phyloP scores from a whole-genome alignment of 1,140 invertebrate genomes.

The Chrysomallon squamiferum region DNA sequence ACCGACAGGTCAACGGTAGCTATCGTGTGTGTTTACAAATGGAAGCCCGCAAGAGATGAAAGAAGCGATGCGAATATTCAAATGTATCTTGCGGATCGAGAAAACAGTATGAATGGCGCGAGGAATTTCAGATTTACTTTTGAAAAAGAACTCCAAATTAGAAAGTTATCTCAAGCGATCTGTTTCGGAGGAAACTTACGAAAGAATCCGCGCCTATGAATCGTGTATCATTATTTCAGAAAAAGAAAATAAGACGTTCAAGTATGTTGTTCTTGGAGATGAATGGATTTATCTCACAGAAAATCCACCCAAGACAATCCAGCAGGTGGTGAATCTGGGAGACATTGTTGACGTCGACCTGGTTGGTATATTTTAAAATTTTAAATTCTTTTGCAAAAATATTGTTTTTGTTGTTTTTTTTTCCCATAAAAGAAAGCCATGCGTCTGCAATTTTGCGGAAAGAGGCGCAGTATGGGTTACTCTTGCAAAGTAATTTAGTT shows the following conservation, averaged over 20 bases:
- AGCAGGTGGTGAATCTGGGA: constrained; percentile 50
- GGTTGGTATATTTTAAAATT: constrained; percentile 37
- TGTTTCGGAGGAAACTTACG: constrained; percentile 52
- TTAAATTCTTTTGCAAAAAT: too few relatives aligned
- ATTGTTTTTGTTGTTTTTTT: too few relatives aligned
- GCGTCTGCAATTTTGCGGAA: too few relatives aligned
- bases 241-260: constrained; percentile 58
- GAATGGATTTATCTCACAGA: constrained; percentile 60
- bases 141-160: constrained; percentile 57
- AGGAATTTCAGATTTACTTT: constrained; percentile 17
- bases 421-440: too few relatives aligned
- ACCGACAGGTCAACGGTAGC: too few relatives aligned
- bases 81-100: not conserved
- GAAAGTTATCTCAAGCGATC: constrained; percentile 57
- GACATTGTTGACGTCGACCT: constrained; percentile 56
- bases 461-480: too few relatives aligned
- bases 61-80: too few relatives aligned
- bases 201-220: constrained; percentile 61
- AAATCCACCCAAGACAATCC: constrained; percentile 57
- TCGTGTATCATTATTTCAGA: constrained; percentile 60
- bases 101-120: constrained; percentile 23
- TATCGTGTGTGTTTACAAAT: too few relatives aligned
- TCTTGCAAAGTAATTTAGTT: too few relatives aligned
- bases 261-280: constrained; percentile 57
- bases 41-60: too few relatives aligned